phyloP scores from a whole-genome alignment of 2,888 invertebrate species.

The Amiota mariae region DNA sequence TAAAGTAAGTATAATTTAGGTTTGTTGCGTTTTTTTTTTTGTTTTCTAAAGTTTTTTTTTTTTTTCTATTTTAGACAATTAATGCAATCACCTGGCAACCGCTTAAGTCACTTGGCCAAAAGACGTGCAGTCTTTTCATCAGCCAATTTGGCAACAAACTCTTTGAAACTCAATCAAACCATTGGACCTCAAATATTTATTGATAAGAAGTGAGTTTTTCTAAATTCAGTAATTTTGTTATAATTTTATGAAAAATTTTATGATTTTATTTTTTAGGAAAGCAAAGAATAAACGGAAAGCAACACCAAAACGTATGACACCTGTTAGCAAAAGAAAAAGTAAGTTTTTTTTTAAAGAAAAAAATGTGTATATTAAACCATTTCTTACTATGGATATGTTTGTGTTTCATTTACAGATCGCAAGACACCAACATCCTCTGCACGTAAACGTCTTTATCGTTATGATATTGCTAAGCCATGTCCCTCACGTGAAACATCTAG shows the following conservation, averaged over 20 bases:
- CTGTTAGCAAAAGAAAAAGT: slow-evolving; percentile 74
- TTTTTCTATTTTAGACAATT: slow-evolving; percentile 60
- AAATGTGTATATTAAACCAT: too few species aligned
- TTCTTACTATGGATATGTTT: background rate
- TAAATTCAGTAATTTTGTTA: background rate
- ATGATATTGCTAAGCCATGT: slow-evolving; percentile 64
- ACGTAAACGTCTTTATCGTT: slow-evolving; percentile 63
- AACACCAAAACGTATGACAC: slow-evolving; percentile 76
- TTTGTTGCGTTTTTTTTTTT: too few species aligned
- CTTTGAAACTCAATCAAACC: slow-evolving; percentile 68
- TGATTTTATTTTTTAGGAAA: slow-evolving; percentile 53
- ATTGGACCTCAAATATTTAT: slow-evolving; percentile 69
- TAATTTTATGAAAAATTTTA: slow-evolving; percentile 11
- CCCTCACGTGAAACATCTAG: slow-evolving; percentile 78
- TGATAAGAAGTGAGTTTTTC: slow-evolving; percentile 66
- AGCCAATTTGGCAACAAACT: slow-evolving; percentile 76
- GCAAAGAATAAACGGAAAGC: slow-evolving; percentile 64
- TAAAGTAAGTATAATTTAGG: slow-evolving; percentile 73
- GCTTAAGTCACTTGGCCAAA: slow-evolving; percentile 84
- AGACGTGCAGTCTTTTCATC: slow-evolving; percentile 85
- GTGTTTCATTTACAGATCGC: slow-evolving; percentile 51
- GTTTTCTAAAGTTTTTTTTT: too few species aligned
- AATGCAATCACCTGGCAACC: slow-evolving; percentile 82
- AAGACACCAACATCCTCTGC: slow-evolving; percentile 70
- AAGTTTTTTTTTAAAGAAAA: slow-evolving; percentile 25